A percentile compares a stretch with the other conserved stretches of the same genome.
phyloP scores from a whole-genome alignment of 1,140 invertebrate species.

The Zaprionus capensis region DNA sequence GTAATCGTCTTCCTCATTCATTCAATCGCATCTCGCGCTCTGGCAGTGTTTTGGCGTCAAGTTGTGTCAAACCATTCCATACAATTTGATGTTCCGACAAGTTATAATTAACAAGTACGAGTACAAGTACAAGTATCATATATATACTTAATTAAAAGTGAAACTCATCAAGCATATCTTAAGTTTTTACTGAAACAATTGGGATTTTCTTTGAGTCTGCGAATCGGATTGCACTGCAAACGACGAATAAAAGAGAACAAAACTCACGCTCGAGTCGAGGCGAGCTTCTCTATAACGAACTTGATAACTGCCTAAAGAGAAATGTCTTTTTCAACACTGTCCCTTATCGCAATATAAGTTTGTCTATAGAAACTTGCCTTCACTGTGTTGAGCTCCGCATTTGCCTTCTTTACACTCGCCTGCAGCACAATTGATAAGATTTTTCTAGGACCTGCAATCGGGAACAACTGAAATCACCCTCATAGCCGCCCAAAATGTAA shows the following conservation, averaged over 20 bases:
- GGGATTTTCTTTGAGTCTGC: slow-evolving; percentile 12
- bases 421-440: slow-evolving; percentile 8
- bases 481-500: slow-evolving; percentile 27
- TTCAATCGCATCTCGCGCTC: slow-evolving; percentile 65
- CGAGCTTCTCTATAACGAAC: not conserved
- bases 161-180: slow-evolving; percentile 44
- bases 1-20: slow-evolving; percentile 42
- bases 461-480: slow-evolving; percentile 32
- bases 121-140: slow-evolving; percentile 36
- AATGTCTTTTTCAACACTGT: too few species aligned
- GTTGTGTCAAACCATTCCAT: slow-evolving; percentile 84
- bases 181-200: slow-evolving; percentile 35
- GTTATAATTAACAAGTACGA: slow-evolving; percentile 66
- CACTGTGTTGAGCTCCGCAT: not conserved
- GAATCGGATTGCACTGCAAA: slow-evolving; percentile 7
- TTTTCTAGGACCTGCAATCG: slow-evolving; percentile 20
- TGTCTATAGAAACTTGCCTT: not conserved
- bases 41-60: slow-evolving; percentile 84
- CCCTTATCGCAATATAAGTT: not conserved
- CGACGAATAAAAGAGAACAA: slow-evolving; percentile 8
- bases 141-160: slow-evolving; percentile 50
- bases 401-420: not conserved
- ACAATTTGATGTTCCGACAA: slow-evolving; percentile 76
- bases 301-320: not conserved
- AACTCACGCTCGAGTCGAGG: not conserved